phyloP scores from a whole-genome alignment of 2,113 vertebrate genomes.

The Catharus fuscescens region DNA sequence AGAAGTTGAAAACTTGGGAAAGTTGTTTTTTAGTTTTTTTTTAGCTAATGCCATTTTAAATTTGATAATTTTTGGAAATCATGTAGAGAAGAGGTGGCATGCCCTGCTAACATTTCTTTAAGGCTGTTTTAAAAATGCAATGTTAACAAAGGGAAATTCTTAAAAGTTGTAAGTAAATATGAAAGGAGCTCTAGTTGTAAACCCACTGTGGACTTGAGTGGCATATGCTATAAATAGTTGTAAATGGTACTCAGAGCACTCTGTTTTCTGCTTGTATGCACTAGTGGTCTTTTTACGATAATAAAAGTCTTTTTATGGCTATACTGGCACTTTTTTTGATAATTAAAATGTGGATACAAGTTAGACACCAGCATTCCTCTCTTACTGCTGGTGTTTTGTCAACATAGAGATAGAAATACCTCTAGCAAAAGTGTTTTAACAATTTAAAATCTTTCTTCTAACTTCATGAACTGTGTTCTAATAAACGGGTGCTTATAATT shows the following conservation, averaged over 20 bases:
- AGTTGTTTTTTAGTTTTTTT: background rate
- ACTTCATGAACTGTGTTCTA: background rate
- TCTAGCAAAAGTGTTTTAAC: background rate
- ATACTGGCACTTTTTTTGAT: background rate
- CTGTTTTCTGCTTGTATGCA: background rate
- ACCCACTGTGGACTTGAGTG: background rate
- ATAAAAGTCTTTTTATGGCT: background rate
- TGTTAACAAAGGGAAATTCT: background rate
- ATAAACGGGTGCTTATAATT: background rate
- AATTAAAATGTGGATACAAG: background rate
- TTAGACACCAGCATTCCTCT: background rate
- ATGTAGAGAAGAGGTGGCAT: background rate
- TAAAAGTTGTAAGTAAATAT: background rate
- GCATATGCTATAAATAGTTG: background rate
- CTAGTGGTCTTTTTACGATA: background rate
- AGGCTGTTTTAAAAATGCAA: background rate
- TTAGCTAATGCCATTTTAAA: background rate
- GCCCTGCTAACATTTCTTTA: background rate
- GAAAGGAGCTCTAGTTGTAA: background rate
- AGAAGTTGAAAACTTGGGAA: background rate
- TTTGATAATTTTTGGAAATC: background rate
- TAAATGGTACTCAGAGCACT: background rate
- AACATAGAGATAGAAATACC: background rate
- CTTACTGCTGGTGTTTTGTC: background rate
- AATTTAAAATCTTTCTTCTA: background rate